phyloP scores from a whole-genome alignment of 2,113 vertebrate species.

The Diphyllodes magnificus region DNA sequence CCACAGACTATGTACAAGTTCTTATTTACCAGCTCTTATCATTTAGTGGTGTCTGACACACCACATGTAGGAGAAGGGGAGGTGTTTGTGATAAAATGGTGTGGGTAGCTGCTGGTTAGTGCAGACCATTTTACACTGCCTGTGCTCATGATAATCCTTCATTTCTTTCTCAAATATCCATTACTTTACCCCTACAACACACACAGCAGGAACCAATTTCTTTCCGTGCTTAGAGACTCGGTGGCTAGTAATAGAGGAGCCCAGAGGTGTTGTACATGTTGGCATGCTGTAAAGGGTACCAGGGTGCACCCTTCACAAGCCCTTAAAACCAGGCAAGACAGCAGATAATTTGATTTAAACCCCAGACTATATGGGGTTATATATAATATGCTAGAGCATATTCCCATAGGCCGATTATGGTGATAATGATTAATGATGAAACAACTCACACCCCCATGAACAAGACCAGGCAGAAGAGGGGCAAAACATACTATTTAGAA shows the following conservation, averaged over 20 bases:
- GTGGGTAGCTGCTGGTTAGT: background rate
- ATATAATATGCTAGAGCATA: background rate
- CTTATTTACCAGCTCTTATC: background rate
- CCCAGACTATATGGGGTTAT: too few relatives aligned
- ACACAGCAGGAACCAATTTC: background rate
- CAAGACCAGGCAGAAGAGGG: background rate
- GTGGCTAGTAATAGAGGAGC: background rate
- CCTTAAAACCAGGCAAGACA: background rate
- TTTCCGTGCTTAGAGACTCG: background rate
- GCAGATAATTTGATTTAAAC: background rate
- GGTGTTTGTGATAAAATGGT: fast-evolving
- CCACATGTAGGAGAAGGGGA: fast-evolving
- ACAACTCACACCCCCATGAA: background rate
- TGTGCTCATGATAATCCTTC: background rate
- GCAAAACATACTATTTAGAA: background rate
- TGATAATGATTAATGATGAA: background rate
- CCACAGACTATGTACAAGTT: background rate
- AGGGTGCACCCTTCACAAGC: background rate
- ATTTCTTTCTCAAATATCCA: background rate
- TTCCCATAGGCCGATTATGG: fast-evolving
- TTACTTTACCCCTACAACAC: background rate
- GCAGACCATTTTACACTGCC: background rate
- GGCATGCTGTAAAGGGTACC: background rate
- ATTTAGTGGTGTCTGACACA: background rate
- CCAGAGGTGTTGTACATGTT: background rate